These are phyloP conservation scores for Prionace glauca DNA, from an alignment of 2,797 vertebrate genomes.

Conservation along the genomic window DNA sequence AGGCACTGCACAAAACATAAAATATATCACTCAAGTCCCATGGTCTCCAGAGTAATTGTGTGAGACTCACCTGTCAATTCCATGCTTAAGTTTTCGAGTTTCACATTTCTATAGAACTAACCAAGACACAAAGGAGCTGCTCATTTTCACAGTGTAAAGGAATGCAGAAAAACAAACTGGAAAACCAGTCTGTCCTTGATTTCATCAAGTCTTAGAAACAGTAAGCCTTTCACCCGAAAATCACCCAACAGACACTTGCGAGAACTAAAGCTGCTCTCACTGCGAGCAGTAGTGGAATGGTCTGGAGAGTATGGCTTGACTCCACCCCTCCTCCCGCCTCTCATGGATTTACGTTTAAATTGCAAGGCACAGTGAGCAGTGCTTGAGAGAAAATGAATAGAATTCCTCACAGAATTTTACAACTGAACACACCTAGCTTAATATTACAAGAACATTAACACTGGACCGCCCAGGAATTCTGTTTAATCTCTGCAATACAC, in stretches of 20 bases:
- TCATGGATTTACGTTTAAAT: slow-evolving; percentile 18
- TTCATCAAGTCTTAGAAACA: background rate
- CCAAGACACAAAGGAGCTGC: slow-evolving; percentile 44
- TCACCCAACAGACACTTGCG: background rate
- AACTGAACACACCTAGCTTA: background rate
- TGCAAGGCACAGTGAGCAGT: background rate
- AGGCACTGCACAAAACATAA: background rate
- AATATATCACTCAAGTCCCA: background rate
- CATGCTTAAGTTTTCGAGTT: slow-evolving; percentile 50
- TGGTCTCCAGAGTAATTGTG: background rate
- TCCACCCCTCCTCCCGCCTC: slow-evolving; percentile 2
- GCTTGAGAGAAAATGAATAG: background rate
- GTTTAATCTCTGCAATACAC: background rate
- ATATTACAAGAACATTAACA: background rate
- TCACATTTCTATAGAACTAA: slow-evolving; percentile 49
- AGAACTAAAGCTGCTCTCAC: background rate
- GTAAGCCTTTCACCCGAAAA: background rate
- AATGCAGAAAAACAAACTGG: background rate
- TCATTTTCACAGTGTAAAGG: slow-evolving; percentile 24
- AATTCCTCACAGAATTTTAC: background rate
- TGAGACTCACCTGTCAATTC: slow-evolving; percentile 58
- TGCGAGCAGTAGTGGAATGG: background rate
- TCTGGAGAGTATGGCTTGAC: background rate
- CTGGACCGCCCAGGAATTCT: background rate
- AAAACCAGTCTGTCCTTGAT: background rate